These are phyloP conservation scores for Fragum sueziense DNA, from an alignment of 2,888 invertebrate species.

Conservation along the genomic window DNA sequence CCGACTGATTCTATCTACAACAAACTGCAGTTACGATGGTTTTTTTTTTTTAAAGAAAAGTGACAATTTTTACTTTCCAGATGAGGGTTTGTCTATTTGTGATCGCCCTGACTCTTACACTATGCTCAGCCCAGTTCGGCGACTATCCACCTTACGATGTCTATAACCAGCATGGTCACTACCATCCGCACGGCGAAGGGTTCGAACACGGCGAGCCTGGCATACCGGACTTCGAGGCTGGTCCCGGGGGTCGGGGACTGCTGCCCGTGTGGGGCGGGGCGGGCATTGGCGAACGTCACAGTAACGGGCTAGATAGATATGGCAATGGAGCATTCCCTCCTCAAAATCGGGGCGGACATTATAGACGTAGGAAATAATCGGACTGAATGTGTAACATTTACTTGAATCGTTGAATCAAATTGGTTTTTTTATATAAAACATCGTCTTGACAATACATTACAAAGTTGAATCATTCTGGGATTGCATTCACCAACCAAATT, in stretches of 20 bases:
- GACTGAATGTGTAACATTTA: too few relatives aligned
- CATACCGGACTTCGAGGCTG: constrained; percentile 2
- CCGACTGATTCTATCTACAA: too few relatives aligned
- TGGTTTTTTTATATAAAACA: too few relatives aligned
- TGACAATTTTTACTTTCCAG: neutral
- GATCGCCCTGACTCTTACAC: neutral
- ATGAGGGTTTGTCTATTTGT: neutral
- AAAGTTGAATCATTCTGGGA: too few relatives aligned
- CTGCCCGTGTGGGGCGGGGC: constrained; percentile 40
- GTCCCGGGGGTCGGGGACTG: constrained; percentile 9
- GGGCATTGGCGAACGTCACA: constrained; percentile 12
- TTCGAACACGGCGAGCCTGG: neutral
- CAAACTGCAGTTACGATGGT: too few relatives aligned
- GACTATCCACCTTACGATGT: neutral
- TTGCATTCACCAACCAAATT: too few relatives aligned
- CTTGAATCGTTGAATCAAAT: too few relatives aligned
- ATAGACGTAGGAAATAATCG: neutral
- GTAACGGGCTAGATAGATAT: neutral
- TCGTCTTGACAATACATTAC: too few relatives aligned
- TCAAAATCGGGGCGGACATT: neutral
- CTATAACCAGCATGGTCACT: neutral
- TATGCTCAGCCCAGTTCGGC: neutral
- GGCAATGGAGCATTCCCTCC: neutral
- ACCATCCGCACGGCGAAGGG: neutral
- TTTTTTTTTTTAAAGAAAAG: too few relatives aligned